phyloP scores from a whole-genome alignment of 2,113 vertebrate genomes.

The Semicossyphus pulcher region DNA sequence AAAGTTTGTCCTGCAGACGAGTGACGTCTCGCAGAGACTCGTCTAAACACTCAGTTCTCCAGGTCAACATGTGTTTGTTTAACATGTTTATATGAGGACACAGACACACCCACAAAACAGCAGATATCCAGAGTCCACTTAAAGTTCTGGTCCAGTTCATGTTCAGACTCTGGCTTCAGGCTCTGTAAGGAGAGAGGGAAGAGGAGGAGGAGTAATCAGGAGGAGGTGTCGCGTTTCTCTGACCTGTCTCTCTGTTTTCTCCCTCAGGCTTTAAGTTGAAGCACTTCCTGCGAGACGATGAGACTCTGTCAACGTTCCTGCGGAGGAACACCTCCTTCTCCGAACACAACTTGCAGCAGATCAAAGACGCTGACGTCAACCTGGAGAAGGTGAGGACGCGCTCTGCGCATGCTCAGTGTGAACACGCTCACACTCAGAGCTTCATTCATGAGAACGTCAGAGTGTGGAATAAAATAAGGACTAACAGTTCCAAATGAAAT shows the following conservation, averaged over 20 bases:
- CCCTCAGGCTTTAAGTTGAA: constrained; percentile 89
- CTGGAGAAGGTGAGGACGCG: constrained; percentile 85
- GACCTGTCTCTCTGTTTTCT: not conserved
- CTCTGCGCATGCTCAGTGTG: not conserved
- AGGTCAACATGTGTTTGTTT: not conserved
- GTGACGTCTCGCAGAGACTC: constrained; percentile 34
- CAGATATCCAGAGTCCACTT: too few species aligned
- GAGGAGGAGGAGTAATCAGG: too few species aligned
- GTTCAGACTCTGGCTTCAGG: too few species aligned
- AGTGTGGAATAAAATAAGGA: not conserved
- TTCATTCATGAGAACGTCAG: not conserved
- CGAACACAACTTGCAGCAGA: constrained; percentile 74
- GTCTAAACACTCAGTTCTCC: too few species aligned
- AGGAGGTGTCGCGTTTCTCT: constrained; percentile 20
- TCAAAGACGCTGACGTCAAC: constrained; percentile 85
- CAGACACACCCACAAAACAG: too few species aligned
- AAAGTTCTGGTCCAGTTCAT: not conserved
- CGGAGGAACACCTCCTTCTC: constrained; percentile 85
- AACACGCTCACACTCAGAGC: not conserved
- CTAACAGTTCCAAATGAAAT: too few species aligned
- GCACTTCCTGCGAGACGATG: constrained; percentile 91
- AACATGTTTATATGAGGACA: too few species aligned
- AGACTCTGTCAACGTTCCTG: constrained; percentile 91
- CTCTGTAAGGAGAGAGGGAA: too few species aligned
- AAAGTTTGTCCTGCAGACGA: constrained; percentile 39